Evolutionary conservation across 2,888 invertebrate species (phyloP), one percentile per base, ranked within the genome.

Genomic region (Odontocerum albicorne): DNA sequence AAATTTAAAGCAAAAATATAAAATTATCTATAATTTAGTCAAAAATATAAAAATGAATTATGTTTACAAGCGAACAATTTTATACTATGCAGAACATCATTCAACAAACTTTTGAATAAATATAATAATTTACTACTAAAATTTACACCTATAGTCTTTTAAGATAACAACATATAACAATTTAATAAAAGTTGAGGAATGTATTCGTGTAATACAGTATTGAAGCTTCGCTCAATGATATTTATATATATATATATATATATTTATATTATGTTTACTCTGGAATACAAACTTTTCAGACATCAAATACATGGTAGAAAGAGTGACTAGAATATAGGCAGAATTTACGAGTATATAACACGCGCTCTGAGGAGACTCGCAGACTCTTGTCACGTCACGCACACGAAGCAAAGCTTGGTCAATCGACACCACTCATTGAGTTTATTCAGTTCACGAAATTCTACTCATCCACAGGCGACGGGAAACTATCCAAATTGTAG

Each of bases 351-450:
- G 39, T 49, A 55, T 42, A 55, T 27, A n/a, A 27, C 51, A 31
- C 44, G 44, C 36, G 32, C 31, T 13, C 27, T n/a, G n/a, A n/a
- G n/a, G n/a, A 42, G 42, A 20, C 27, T 33, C 31, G 43, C 50
- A 35, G 19, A 12, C 38, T 55, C 32, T 42, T 44, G 44, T 55
- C 36, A 46, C n/a, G n/a, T n/a, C n/a, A n/a, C 45, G 32, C 50
- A 50, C 40, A 52, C 52, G 49, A 55, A 53, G 57, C 57, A 44
- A 57, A 57, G 52, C 53, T 57, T 49, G 45, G 31, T 39, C 49
- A 40, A 32, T 15, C 42, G 7, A 7, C n/a, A 13, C 20, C 42
- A 27, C n/a, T n/a, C n/a, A n/a, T n/a, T n/a, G n/a, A n/a, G n/a
- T n/a, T n/a, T n/a, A n/a, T n/a, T n/a, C n/a, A n/a, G n/a, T n/a